Conservation (phyloP, 2,888 invertebrate genomes). For the Nebria salina region DNA sequence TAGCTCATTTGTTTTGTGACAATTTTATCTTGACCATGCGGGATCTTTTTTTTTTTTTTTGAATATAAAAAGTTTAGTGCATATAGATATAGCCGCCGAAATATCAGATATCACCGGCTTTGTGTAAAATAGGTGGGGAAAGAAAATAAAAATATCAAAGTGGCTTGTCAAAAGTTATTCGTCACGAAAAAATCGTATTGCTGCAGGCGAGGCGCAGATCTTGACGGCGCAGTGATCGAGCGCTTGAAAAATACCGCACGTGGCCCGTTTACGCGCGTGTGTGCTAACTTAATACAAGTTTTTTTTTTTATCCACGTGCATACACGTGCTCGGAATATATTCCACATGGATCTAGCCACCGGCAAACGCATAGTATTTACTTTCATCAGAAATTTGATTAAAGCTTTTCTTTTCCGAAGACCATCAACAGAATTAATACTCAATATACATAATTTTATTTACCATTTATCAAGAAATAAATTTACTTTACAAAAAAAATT, state of each 20-base stretch:
- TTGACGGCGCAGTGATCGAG: neutral
- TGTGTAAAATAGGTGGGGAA: neutral
- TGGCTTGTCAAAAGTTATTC: conserved; percentile 15
- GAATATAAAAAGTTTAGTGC: neutral
- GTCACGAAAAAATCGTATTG: neutral
- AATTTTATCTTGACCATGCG: too few relatives aligned
- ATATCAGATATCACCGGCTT: conserved; percentile 2
- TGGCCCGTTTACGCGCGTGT: neutral
- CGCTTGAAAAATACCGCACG: neutral
- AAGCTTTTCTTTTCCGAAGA: neutral
- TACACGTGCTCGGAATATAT: neutral
- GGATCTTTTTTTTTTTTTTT: neutral
- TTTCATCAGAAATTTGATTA: neutral
- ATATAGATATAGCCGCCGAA: neutral
- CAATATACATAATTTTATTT: too few relatives aligned
- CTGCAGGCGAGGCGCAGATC: neutral
- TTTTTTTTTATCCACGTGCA: neutral
- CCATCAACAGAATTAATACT: too few relatives aligned
- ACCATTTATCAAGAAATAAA: too few relatives aligned
- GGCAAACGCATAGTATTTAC: neutral
- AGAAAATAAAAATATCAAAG: conserved; percentile 4
- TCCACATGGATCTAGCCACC: neutral
- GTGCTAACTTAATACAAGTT: conserved; percentile 10
- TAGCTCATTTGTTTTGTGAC: too few relatives aligned
- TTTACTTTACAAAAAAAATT: too few relatives aligned